Percentiles rank a stretch among this genome's conserved stretches.
phyloP scores from a whole-genome alignment of 2,888 invertebrate species.

The Notodonta dromedarius region DNA sequence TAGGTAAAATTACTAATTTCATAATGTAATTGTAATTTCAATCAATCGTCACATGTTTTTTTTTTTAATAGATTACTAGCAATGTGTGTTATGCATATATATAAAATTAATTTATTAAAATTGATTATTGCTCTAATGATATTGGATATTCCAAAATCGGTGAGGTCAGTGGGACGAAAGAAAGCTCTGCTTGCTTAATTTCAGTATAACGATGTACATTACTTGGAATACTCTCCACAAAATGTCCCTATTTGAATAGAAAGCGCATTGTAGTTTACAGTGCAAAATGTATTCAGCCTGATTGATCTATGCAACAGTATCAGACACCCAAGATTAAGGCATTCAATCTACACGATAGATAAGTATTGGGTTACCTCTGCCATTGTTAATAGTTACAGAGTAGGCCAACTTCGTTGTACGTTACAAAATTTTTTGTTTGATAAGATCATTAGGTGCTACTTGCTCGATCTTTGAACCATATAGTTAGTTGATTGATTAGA shows the following conservation, averaged over 20 bases:
- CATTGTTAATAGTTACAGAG: slow-evolving; percentile 11
- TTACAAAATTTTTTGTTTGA: not conserved
- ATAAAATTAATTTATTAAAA: too few relatives aligned
- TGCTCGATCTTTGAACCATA: not conserved
- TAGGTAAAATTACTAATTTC: too few relatives aligned
- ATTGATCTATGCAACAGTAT: slow-evolving; percentile 25
- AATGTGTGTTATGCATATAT: too few relatives aligned
- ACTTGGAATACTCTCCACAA: not conserved
- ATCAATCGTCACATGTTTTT: too few relatives aligned
- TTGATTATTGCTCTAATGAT: too few relatives aligned
- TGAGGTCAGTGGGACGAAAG: too few relatives aligned
- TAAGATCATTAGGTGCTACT: too few relatives aligned
- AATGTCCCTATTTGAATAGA: not conserved
- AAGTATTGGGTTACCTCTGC: slow-evolving; percentile 14
- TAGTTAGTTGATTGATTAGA: not conserved
- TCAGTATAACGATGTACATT: too few relatives aligned
- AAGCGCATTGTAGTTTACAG: not conserved
- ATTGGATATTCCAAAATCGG: too few relatives aligned
- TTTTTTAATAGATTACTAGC: too few relatives aligned
- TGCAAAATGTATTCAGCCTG: slow-evolving; percentile 17
- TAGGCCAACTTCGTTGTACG: slow-evolving; percentile 7
- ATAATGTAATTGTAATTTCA: too few relatives aligned
- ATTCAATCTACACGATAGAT: slow-evolving; percentile 17
- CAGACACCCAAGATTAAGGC: slow-evolving; percentile 28
- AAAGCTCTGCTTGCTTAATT: too few relatives aligned